Base-by-base conservation (phyloP, 2,797 vertebrate genomes). In the Acanthiza pusilla region DNA sequence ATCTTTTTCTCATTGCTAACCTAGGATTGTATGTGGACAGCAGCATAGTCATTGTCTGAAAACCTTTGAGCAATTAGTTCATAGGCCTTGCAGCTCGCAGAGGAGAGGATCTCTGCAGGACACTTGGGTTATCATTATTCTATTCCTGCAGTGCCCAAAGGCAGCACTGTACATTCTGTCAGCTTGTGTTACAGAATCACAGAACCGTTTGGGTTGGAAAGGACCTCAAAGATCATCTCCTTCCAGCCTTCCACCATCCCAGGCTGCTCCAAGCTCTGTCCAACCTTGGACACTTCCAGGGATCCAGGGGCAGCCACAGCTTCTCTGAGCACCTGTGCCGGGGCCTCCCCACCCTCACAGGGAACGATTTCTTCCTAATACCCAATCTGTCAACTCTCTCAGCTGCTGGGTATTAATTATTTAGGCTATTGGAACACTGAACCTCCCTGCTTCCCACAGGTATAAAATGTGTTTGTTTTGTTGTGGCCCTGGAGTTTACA, bases 361-460 rank as follows among this genome's bases (percentile, higher is more conserved):
- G 34, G 17, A 72, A 4, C 25, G 47, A 47, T 48, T 72, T 21
- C 60, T 42, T 19, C 66, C 88, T 29, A 47, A 53, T 32, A 32
- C 53, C 73, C 20, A 3, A 84, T 53, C 53, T 48, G 11, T 17
- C 73, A 42, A 6, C 30, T 47, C 66, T 76, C 62, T 66, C 86
- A 58, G 10, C 61, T 89, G 22, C 73, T 89, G 68, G 38, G 20
- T 75, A 55, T 92, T 85, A 88, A 91, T 97, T 95, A 87, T 95
- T 94, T 71, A 83, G 47, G 19, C 27, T 43, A 3, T 7, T 66
- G 89, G 84, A 94, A 80, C 76, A 62, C 40, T 50, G 50, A 91
- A 51, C 68, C 61, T 61, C 40, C 21, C 32, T 47, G 50, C 50
- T 89, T 94, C 87, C 78, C 78, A 48, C 65, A 83, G 81, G 87